Evolutionary conservation across 2,113 vertebrate species (phyloP), one percentile per base, ranked within the genome.

Genomic region (Boulengerochromis microlepis): DNA sequence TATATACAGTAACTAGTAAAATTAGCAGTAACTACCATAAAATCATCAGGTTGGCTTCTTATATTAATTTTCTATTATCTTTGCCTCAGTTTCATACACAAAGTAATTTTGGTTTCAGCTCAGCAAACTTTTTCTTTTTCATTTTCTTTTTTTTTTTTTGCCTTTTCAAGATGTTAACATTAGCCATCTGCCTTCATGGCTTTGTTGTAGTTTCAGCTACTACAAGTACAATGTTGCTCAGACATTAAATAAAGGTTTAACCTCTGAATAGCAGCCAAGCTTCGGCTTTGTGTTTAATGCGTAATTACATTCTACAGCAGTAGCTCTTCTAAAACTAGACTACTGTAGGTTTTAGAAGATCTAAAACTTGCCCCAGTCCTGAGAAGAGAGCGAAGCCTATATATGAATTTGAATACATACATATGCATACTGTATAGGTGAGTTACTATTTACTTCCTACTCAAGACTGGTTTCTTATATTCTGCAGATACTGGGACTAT

Each of bases 81-180:
- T 66, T 38, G 1, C 6, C 10, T 38, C 33, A 4, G 19, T 13
- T 66, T 66, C 35, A 66, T 38, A n/a, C 61, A 66, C 61, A 66
- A n/a, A n/a, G 61, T 8, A 66, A n/a, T 76, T 74, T 6, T 1
- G 6, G 8, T 74, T 26, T 26, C 66, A 71, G 3, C 64, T 40
- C 35, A 71, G 19, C 12, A 40, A 40, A 22, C 12, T 4, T 0
- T 42, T n/a, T 69, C 2, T 59, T 16, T 57, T 57, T 24, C 0
- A 0, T 9, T 47, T 18, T 8, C 8, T 6, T 54, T 3, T 47
- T 1, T 18, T 18, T 11, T 7, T 35, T 66, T 71, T 24, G 15
- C 15, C 24, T 47, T 26, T 76, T 10, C 1, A 29, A 10, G 18
- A 19, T 31, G 71, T 50, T 50, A 29, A 31, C 71, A 78, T 50